Base-by-base conservation (phyloP, 2,797 vertebrate species). In the Meda fulgida region DNA sequence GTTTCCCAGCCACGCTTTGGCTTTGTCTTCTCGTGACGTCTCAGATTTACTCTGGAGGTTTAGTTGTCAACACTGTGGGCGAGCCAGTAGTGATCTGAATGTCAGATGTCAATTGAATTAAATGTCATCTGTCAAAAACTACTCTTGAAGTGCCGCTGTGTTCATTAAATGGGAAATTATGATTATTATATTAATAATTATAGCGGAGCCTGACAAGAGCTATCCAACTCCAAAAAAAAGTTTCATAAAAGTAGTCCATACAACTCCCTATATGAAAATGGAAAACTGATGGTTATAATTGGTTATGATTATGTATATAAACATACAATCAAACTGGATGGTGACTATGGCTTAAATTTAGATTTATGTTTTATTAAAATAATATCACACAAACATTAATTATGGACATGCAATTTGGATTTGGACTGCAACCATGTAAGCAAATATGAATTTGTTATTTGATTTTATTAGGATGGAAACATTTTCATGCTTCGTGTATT, bases 71-170 rank as follows among this genome's bases (percentile, higher is more conserved):
- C 75, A 70, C 34, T 72, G 70, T 87, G 89, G 63, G 65, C 9
- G 89, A 90, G 88, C 89, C 90, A 86, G 90, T 94, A 94, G 94
- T 88, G 86, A 93, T 93, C 94, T 93, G 92, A 94, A 95, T 95
- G 94, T 95, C 95, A 94, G 94, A 94, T 94, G 94, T 91, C 91
- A 92, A 90, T 85, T 92, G 89, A 93, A 96, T 94, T 95, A 95
- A 95, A 96, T 84, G 92, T 89, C 93, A 94, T 95, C 95, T 95
- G 94, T 94, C 94, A 93, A 95, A 95, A 94, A 71, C 66, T 58
- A 60, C 71, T 69, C 31, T 18, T 53, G 75, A 75, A 78, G 73
- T 75, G 69, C 67, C 48, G 26, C 80, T 86, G 51, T 87, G 26
- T 87, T 77, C 69, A 60, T 76, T 71, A 6, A 63, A 23, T 34